A percentile compares a stretch with the other conserved stretches of the same genome.
Evolutionary conservation across 2,888 invertebrate genomes (phyloP).

Genomic region (Desoria tigrina): DNA sequence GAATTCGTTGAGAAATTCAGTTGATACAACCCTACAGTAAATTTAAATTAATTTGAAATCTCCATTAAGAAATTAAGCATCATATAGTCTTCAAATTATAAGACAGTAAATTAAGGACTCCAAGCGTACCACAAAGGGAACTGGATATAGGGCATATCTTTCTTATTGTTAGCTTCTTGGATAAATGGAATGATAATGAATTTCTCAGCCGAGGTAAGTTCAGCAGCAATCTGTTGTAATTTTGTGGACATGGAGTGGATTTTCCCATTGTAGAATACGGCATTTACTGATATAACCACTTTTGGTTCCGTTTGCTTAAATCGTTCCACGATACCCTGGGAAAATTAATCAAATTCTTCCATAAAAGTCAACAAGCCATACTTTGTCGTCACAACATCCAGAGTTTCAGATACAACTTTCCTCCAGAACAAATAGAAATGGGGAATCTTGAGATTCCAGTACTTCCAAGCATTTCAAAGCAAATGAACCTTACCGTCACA

Average conservation of each 20-base stretch:
- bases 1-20: slow-evolving; percentile 40
- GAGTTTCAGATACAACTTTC: too few relatives aligned
- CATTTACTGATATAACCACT: slow-evolving; percentile 61
- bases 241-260: slow-evolving; percentile 60
- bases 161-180: slow-evolving; percentile 15
- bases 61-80: neutral
- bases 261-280: slow-evolving; percentile 62
- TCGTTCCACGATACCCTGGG: slow-evolving; percentile 54
- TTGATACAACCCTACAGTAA: slow-evolving; percentile 40
- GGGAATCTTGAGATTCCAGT: too few relatives aligned
- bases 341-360: slow-evolving; percentile 7
- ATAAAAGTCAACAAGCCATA: neutral
- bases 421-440: too few relatives aligned
- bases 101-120: too few relatives aligned
- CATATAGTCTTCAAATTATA: too few relatives aligned
- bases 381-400: too few relatives aligned
- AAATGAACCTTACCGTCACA: slow-evolving; percentile 55
- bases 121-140: slow-evolving; percentile 1
- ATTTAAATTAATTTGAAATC: neutral
- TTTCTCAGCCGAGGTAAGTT: slow-evolving; percentile 42
- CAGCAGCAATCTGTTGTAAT: slow-evolving; percentile 57
- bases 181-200: slow-evolving; percentile 50
- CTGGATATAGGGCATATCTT: neutral
- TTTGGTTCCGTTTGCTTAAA: slow-evolving; percentile 62
- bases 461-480: too few relatives aligned